Base-by-base conservation (phyloP, 1,140 invertebrate genomes). In the Trialeurodes vaporariorum region DNA sequence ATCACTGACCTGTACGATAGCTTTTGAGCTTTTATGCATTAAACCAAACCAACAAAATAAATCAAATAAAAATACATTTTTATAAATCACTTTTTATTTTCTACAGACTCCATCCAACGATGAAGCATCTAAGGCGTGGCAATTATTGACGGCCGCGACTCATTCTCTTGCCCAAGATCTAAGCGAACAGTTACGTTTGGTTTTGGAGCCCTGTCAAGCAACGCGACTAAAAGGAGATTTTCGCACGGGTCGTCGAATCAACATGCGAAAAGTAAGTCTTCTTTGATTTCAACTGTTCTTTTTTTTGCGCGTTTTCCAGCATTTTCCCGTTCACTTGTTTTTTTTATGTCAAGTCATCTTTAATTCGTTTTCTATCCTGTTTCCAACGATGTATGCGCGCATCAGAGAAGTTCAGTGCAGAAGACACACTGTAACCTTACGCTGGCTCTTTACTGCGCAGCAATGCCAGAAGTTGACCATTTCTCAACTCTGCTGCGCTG, bases 161-260 rank as follows among this genome's bases (percentile, higher is more conserved):
- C 81, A 84, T 2, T 76, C 78, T 17, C 78, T 95, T 2, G 88
- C 96, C 0, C 86, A 94, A 66, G 91, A 98, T 69, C 81, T 99
- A 9, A 95, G 94, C 71, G 96, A 99, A 79, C 90, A 97, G 75
- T 80, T 99, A 27, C 81, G 96, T 63, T 81, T 99, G 0, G 90
- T 99, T 58, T 80, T 99, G 21, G 96, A 99, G 81, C 97, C 97
- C 0, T 96, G 94, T 0, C 88, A 93, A 74, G 90, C 94, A 0
- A 90, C 94, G 0, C 87, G 93, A 71, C 79, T 98, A 11, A 92
- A 91, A 71, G 94, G 94, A 70, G 97, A 99, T 79, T 99, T 96
- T 76, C 85, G 94, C 68, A 98, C 94, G 1, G 98, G 98, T 5
- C 93, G 94, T 72, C 83, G 98, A 27, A 89, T 99, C 23, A 99